These are phyloP conservation scores for Holothuria scabra DNA, from an alignment of 53 echinoderm and acorn worm species.

Conservation along the genomic window DNA sequence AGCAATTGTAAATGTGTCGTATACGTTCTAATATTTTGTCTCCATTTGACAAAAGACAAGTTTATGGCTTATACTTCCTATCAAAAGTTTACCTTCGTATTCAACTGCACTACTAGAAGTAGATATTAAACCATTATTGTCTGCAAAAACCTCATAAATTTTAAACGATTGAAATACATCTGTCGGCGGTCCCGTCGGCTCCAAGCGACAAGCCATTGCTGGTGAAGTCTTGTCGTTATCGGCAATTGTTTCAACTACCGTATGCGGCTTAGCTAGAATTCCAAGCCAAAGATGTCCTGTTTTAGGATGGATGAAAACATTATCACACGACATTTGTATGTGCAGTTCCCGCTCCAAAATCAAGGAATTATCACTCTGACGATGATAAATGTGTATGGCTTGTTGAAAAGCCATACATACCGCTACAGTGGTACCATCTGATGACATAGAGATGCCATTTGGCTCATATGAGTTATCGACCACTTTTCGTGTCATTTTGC, in stretches of 20 bases:
- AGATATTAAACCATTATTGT: slow-evolving; percentile 8
- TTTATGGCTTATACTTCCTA: slow-evolving; percentile 36
- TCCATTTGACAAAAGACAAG: slow-evolving; percentile 34
- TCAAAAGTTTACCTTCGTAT: slow-evolving; percentile 23
- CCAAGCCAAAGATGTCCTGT: slow-evolving; percentile 41
- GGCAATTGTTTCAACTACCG: neutral
- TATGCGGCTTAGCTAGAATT: neutral
- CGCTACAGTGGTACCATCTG: neutral
- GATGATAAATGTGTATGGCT: slow-evolving; percentile 10
- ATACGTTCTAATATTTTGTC: slow-evolving; percentile 8
- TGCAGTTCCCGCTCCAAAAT: neutral
- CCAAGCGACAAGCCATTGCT: slow-evolving; percentile 4
- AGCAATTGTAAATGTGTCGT: too few species aligned
- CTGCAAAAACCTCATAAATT: slow-evolving; percentile 33
- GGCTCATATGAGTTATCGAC: slow-evolving; percentile 4
- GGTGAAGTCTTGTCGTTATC: neutral
- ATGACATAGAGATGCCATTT: slow-evolving; percentile 20
- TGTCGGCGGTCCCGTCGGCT: slow-evolving; percentile 9
- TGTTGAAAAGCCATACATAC: slow-evolving; percentile 28
- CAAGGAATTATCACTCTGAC: neutral
- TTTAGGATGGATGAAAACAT: slow-evolving; percentile 30
- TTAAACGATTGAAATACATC: slow-evolving; percentile 20
- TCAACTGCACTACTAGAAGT: slow-evolving; percentile 22
- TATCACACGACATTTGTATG: slow-evolving; percentile 15
- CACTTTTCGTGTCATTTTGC: neutral